These are phyloP conservation scores for Camponotus vicinus DNA, from an alignment of 1,140 invertebrate genomes.

Conservation along the genomic window DNA sequence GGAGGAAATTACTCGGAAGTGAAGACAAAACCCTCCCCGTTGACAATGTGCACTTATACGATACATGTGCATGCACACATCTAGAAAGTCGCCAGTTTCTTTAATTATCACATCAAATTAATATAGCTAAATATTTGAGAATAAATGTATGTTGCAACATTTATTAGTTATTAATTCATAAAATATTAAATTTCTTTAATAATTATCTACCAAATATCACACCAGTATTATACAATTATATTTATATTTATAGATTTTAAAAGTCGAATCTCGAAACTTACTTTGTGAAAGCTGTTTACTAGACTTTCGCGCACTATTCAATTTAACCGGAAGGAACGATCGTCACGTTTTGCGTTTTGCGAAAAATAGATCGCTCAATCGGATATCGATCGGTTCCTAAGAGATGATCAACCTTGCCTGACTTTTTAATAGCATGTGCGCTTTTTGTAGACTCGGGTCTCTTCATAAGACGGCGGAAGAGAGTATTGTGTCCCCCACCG, in stretches of 20 bases:
- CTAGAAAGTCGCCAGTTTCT: constrained; percentile 10
- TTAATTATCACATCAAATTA: constrained; percentile 17
- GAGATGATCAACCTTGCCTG: constrained; percentile 36
- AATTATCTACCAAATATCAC: not conserved
- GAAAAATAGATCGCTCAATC: constrained; percentile 44
- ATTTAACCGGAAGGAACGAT: constrained; percentile 24
- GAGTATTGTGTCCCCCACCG: constrained; percentile 43
- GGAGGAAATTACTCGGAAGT: constrained; percentile 76
- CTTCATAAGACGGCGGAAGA: constrained; percentile 42
- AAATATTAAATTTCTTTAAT: not conserved
- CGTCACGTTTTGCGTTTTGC: not conserved
- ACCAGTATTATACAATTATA: not conserved
- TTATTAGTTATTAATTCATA: not conserved
- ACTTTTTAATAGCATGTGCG: constrained; percentile 40
- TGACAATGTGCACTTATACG: not conserved
- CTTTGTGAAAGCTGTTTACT: not conserved
- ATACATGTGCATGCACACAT: not conserved
- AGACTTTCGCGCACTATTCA: not conserved
- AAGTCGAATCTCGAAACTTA: not conserved
- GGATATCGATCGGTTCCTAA: not conserved
- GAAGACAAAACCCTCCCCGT: constrained; percentile 65
- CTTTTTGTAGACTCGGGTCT: constrained; percentile 35
- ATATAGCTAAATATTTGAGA: not conserved
- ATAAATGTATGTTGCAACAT: not conserved
- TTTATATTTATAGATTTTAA: not conserved